A percentile compares a stretch with the other conserved stretches of the same genome.
Conservation (phyloP, 1,140 invertebrate genomes). For the Dendrolimus kikuchii region DNA sequence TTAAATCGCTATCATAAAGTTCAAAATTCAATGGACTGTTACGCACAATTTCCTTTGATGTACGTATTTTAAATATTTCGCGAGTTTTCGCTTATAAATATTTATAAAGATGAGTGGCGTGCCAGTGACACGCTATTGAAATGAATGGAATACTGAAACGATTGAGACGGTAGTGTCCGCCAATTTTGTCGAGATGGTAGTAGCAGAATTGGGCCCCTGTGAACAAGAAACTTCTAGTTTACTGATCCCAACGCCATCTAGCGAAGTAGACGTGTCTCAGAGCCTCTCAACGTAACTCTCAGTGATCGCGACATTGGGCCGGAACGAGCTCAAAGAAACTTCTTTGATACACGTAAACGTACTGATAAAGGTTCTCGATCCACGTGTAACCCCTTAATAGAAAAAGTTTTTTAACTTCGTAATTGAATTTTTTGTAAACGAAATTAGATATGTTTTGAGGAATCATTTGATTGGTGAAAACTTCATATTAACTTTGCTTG, state of each 20-base stretch:
- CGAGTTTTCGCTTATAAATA: too few species aligned
- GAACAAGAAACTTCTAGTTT: too few species aligned
- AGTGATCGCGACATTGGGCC: constrained; percentile 24
- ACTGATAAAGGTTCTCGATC: constrained; percentile 33
- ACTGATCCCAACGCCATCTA: constrained; percentile 24
- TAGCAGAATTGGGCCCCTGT: too few species aligned
- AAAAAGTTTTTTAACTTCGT: constrained; percentile 33
- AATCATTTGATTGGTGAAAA: constrained; percentile 15
- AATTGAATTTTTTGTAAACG: constrained; percentile 30
- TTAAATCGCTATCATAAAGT: too few species aligned
- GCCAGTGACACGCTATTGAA: too few species aligned
- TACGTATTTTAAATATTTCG: too few species aligned
- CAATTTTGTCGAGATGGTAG: too few species aligned
- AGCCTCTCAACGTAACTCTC: constrained; percentile 26
- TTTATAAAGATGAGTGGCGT: too few species aligned
- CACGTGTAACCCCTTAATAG: constrained; percentile 36
- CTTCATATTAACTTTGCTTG: constrained; percentile 10
- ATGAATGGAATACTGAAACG: too few species aligned
- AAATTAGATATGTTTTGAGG: constrained; percentile 17
- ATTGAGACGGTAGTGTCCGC: too few species aligned
- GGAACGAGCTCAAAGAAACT: constrained; percentile 6
- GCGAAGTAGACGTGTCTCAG: constrained; percentile 19
- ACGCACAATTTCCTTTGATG: too few species aligned
- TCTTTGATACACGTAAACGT: constrained; percentile 24
- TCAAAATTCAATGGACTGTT: too few species aligned